Percentiles rank a stretch among this genome's conserved stretches.
phyloP scores from a whole-genome alignment of 2,113 vertebrate species.

The rat (Rattus norvegicus) region DNA sequence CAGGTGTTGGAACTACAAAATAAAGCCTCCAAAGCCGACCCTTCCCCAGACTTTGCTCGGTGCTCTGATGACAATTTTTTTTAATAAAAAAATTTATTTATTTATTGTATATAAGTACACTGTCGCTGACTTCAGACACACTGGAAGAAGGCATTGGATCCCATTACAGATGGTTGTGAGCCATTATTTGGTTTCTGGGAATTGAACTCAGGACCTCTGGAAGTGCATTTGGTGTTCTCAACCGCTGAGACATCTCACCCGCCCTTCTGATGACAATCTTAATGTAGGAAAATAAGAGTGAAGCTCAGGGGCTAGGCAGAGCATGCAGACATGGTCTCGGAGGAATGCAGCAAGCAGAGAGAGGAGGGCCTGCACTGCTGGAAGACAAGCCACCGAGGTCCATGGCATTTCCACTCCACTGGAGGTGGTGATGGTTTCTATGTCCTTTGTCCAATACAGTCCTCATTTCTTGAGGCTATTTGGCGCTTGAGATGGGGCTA shows the following conservation, averaged over 20 bases:
- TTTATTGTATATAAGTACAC: too few species aligned
- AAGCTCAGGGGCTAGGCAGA: background rate
- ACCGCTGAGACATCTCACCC: too few species aligned
- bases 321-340: background rate
- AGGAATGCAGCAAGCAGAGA: background rate
- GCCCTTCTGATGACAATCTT: background rate
- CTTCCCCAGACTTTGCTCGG: background rate
- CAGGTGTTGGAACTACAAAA: background rate
- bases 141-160: too few species aligned
- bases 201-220: too few species aligned
- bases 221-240: too few species aligned
- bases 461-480: background rate
- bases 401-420: background rate
- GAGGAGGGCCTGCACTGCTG: background rate
- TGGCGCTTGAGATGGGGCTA: background rate
- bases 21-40: background rate
- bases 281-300: conserved; percentile 27
- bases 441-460: background rate
- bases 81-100: too few species aligned
- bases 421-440: background rate
- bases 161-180: too few species aligned
- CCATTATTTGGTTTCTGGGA: too few species aligned
- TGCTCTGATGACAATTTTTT: background rate
- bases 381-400: background rate
- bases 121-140: too few species aligned